Evolutionary conservation across 2,113 vertebrate species (phyloP).

Genomic region (Oryzias woworae): DNA sequence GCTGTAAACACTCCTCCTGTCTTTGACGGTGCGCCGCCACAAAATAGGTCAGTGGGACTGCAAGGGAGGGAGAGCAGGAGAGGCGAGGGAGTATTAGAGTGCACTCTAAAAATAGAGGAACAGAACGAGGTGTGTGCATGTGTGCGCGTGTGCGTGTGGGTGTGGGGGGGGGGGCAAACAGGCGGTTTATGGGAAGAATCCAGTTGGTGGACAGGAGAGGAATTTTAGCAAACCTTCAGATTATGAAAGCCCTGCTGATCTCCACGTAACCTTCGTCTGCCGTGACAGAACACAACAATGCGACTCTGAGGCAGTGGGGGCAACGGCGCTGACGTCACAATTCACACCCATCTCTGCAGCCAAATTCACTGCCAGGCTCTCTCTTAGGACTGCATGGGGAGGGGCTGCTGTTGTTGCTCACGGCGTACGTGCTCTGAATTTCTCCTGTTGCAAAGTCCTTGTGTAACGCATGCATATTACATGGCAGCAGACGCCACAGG

Average conservation of each 20-base stretch:
- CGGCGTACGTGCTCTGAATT: conserved; percentile 69
- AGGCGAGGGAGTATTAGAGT: conserved; percentile 60
- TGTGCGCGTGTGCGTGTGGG: neutral
- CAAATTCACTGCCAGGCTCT: conserved; percentile 58
- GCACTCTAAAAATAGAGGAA: conserved; percentile 77
- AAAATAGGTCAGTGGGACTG: conserved; percentile 81
- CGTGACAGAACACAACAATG: conserved; percentile 20
- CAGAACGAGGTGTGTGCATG: conserved; percentile 26
- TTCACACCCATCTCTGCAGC: conserved; percentile 72
- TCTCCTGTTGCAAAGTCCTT: conserved; percentile 53
- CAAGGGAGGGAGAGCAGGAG: conserved; percentile 57
- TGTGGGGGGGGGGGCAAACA: conserved; percentile 33
- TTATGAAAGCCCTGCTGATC: conserved; percentile 39
- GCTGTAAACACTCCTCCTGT: conserved; percentile 73
- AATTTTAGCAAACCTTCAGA: conserved; percentile 59
- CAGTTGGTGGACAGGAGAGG: conserved; percentile 45
- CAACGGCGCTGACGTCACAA: conserved; percentile 69
- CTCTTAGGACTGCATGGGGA: conserved; percentile 61
- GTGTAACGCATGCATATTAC: conserved; percentile 59
- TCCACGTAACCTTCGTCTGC: conserved; percentile 30
- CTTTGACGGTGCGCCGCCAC: conserved; percentile 67
- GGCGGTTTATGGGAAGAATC: conserved; percentile 45
- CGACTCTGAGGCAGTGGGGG: conserved; percentile 41
- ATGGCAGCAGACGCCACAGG: conserved; percentile 52
- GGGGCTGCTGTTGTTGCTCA: conserved; percentile 64